Evolutionary conservation across 2,113 vertebrate genomes (phyloP), one percentile per base, ranked within the genome.

Genomic region (Anolis carolinensis): DNA sequence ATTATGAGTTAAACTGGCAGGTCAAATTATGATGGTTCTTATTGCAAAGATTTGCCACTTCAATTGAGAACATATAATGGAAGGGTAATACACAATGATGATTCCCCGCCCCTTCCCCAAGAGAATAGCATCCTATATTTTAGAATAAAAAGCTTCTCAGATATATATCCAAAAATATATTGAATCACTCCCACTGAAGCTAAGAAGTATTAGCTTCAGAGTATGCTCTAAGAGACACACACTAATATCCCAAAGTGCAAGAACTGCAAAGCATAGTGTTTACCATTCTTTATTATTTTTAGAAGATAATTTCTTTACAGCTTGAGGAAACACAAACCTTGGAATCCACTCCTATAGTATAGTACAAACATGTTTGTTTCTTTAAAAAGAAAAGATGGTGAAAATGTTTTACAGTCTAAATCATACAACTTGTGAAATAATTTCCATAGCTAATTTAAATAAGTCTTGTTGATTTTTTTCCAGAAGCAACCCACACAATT

Each of bases 391-490:
- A 92, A 95, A 94, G 93, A 88, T 34, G 50, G 11, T 9, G 27
- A 62, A 32, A 79, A 62, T 52, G 3, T 88, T 92, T 92, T 93
- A 87, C 93, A 44, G 87, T 94, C 76, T 93, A 93, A 96, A 96
- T 90, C 93, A 85, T 90, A 86, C 88, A 91, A 92, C 93, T 93
- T 95, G 92, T 95, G 94, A 93, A 93, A 94, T 93, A 94, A 89
- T 92, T 94, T 94, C 87, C 52, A 79, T 93, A 94, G 92, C 95
- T 92, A 94, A 92, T 95, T 92, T 95, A 95, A 95, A 93, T 94
- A 96, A 95, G 92, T 95, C 93, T 95, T 86, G 44, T 90, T 93
- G 91, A 95, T 93, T 95, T 89, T 84, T 13, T 4, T 59, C 18
- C 55, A 59, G 55, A 59, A 18, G 14, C 55, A 13, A 13, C 55